A percentile compares a stretch with the other conserved stretches of the same genome.
Conservation (phyloP, 2,797 vertebrate genomes). For the Cirrhinus molitorella region DNA sequence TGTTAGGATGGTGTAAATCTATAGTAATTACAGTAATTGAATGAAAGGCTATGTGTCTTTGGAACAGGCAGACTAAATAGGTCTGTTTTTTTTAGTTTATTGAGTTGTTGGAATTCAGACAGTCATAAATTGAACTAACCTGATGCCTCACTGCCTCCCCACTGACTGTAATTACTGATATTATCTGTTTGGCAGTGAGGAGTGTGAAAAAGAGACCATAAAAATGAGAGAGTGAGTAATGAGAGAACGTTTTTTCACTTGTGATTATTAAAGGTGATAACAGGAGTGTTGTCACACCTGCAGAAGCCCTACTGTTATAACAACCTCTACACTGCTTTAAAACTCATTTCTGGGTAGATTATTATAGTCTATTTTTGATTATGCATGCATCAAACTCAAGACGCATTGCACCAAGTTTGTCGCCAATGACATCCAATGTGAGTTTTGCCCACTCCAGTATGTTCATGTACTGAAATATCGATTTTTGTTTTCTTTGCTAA, state of each 20-base stretch:
- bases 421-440: background rate
- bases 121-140: slow-evolving; percentile 4
- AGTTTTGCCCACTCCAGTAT: background rate
- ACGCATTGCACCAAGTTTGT: background rate
- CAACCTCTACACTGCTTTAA: background rate
- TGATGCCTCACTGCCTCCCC: background rate
- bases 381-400: background rate
- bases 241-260: slow-evolving; percentile 11
- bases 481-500: background rate
- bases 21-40: slow-evolving; percentile 9
- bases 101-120: slow-evolving; percentile 7
- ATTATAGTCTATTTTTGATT: background rate
- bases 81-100: slow-evolving; percentile 1
- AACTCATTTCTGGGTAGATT: background rate
- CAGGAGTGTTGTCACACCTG: slow-evolving; percentile 2
- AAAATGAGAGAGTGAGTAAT: background rate
- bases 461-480: background rate
- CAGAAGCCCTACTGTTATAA: slow-evolving; percentile 21
- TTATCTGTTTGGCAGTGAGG: slow-evolving; percentile 32
- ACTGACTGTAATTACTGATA: slow-evolving; percentile 20
- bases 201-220: slow-evolving; percentile 9
- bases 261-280: slow-evolving; percentile 29
- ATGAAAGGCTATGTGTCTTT: background rate
- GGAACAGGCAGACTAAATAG: background rate
- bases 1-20: background rate